These are phyloP conservation scores for Ectropis crepuscularia DNA, from an alignment of 2,888 invertebrate species.

Conservation along the genomic window DNA sequence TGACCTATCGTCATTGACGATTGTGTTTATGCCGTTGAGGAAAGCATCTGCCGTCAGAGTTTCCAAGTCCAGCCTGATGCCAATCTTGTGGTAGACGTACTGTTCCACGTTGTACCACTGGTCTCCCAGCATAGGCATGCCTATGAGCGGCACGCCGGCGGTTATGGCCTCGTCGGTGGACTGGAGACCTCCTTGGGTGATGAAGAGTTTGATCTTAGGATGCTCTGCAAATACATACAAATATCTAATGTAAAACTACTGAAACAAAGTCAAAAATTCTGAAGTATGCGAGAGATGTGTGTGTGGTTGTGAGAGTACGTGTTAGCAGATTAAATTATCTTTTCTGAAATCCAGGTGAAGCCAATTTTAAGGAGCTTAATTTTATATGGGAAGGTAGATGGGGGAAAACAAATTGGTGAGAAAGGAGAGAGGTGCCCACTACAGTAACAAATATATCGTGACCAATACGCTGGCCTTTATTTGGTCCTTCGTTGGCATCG, in stretches of 20 bases:
- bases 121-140: constrained; percentile 61
- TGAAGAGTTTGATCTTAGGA: constrained; percentile 66
- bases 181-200: constrained; percentile 68
- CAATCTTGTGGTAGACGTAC: constrained; percentile 51
- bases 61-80: constrained; percentile 50
- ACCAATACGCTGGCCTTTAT: too few species aligned
- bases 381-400: too few species aligned
- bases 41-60: constrained; percentile 47
- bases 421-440: too few species aligned
- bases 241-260: background rate
- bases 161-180: constrained; percentile 66
- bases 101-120: constrained; percentile 59
- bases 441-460: too few species aligned
- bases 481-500: too few species aligned
- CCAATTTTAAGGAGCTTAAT: too few species aligned
- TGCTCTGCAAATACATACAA: constrained; percentile 47
- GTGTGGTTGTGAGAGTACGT: too few species aligned
- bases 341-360: too few species aligned
- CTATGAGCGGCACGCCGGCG: constrained; percentile 59
- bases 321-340: too few species aligned
- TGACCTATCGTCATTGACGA: constrained; percentile 41
- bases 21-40: constrained; percentile 40
- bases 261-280: background rate
- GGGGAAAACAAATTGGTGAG: too few species aligned
- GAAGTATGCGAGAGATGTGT: too few species aligned